Conservation (phyloP, 2,797 vertebrate species). For the Clarias platycephalus region DNA sequence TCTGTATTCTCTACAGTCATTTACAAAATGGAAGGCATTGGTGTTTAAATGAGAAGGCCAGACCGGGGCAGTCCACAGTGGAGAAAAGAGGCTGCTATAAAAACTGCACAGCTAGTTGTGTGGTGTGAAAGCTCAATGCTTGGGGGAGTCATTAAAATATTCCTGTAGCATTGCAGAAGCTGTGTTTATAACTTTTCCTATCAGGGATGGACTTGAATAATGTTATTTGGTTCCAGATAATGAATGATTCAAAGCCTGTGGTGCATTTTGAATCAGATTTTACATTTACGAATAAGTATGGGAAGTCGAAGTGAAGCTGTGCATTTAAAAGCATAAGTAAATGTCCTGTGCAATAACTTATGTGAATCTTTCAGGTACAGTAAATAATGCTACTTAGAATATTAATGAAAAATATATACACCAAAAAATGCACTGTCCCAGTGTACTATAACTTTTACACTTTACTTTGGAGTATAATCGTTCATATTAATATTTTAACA, state of each 20-base stretch:
- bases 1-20: conserved; percentile 31
- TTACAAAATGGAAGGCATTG: background rate
- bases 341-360: background rate
- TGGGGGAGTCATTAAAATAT: conserved; percentile 38
- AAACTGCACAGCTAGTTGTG: conserved; percentile 26
- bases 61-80: conserved; percentile 17
- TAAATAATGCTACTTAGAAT: background rate
- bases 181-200: conserved; percentile 5
- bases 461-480: background rate
- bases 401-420: background rate
- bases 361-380: background rate
- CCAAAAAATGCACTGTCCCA: too few species aligned
- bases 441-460: background rate
- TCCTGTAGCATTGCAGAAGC: conserved; percentile 16
- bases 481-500: background rate
- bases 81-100: conserved; percentile 24
- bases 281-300: background rate
- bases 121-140: conserved; percentile 36
- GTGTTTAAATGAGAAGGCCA: conserved; percentile 37
- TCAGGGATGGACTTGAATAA: conserved; percentile 1
- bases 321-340: background rate
- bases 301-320: too few species aligned
- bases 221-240: background rate
- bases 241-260: background rate
- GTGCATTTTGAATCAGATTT: background rate